These are phyloP conservation scores for Ypsolopha sequella DNA, from an alignment of 2,888 invertebrate genomes.

Conservation along the genomic window DNA sequence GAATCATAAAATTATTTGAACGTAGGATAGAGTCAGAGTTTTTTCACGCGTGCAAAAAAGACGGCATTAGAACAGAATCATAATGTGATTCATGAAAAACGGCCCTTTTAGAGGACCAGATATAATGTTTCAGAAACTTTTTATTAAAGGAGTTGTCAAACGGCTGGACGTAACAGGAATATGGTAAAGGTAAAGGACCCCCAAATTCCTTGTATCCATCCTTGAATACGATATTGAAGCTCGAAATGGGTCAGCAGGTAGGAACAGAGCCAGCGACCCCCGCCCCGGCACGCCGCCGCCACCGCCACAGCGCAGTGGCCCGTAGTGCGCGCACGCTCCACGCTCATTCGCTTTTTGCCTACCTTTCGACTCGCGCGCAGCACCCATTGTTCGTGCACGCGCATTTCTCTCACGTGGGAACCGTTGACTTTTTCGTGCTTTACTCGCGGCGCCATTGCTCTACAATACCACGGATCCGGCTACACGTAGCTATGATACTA, in stretches of 20 bases:
- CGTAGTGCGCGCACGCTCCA: slow-evolving; percentile 27
- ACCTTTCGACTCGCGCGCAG: slow-evolving; percentile 68
- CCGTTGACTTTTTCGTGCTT: slow-evolving; percentile 47
- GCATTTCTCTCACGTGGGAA: slow-evolving; percentile 68
- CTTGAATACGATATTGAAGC: slow-evolving; percentile 21
- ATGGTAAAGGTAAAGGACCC: not conserved
- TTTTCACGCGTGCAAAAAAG: no score
- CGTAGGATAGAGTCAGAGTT: no score
- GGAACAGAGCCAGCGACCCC: slow-evolving; percentile 13
- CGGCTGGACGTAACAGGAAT: no score
- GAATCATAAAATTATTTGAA: no score
- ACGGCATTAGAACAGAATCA: no score
- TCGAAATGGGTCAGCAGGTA: slow-evolving; percentile 65
- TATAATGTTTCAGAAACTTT: no score
- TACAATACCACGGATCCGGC: slow-evolving; percentile 28
- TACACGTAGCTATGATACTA: slow-evolving; percentile 33
- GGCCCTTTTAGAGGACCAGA: no score
- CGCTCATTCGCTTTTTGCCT: slow-evolving; percentile 67
- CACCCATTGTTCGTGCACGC: slow-evolving; percentile 45
- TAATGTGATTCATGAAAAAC: no score
- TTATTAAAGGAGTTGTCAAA: no score
- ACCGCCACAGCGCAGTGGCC: no score
- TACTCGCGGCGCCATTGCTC: slow-evolving; percentile 40
- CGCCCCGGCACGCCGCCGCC: slow-evolving; percentile 15
- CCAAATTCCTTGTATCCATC: slow-evolving; percentile 22